Evolutionary conservation across 2,888 invertebrate species (phyloP), one percentile per base, ranked within the genome.

Genomic region (Spodoptera picta): DNA sequence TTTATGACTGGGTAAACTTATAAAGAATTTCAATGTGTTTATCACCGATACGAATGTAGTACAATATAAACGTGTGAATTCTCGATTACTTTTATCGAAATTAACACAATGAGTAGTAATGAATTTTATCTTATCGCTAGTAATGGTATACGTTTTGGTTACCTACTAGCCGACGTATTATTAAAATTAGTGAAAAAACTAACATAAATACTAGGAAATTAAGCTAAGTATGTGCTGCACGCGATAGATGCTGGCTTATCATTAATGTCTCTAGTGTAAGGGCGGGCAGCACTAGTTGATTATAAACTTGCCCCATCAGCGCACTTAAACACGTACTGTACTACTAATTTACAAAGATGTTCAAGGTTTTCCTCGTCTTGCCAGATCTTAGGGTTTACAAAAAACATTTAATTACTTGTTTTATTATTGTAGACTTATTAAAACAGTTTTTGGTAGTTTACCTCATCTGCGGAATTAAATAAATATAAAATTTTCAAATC

Each of bases 341-440:
- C 67, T 63, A 71, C 69, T 69, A 60, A 73, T 70, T 66, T 71
- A 69, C 48, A 56, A 72, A 75, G 69, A 77, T 61, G 59, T 54
- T 79, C 83, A 83, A 83, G 83, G 83, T 73, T 80, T 80, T 82
- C 82, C 82, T 78, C 70, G 60, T 78, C 70, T 36, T 74, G 60
- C 61, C 51, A 59, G 56, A 73, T 69, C 58, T 62, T 66, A 64
- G 65, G 43, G 43, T 64, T 63, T 58, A 64, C 49, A 76, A 82
- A 81, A 73, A 73, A 76, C 51, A 59, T 58, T 60, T 77, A 69
- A 79, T 72, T 66, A 65, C 62, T 75, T 70, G 73, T 69, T 70
- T 60, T 65, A 73, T 50, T 36, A 65, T 69, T 58, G 69, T 60
- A 43, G 27, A 52, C 55, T 74, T 76, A 76, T 73, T 67, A 66